phyloP scores from a whole-genome alignment of 2,797 vertebrate species.

The Brachymystax lenok region DNA sequence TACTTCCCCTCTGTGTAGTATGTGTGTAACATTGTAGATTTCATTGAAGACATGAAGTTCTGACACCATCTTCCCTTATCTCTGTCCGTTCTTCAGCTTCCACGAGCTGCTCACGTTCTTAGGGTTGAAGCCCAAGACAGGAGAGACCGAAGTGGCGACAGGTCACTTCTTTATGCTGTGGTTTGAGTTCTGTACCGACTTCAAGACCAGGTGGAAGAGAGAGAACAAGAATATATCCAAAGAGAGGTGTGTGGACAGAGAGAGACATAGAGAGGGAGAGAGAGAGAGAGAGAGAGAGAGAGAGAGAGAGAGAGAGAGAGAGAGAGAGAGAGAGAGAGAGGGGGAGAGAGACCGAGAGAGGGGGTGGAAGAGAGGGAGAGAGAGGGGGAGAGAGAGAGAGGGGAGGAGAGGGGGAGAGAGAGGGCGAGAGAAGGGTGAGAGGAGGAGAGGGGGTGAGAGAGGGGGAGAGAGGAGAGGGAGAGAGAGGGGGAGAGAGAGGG shows the following conservation, averaged over 20 bases:
- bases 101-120: conserved; percentile 86
- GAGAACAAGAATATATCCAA: conserved; percentile 94
- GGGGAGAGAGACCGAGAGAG: too few relatives aligned
- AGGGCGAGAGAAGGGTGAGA: too few relatives aligned
- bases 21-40: background rate
- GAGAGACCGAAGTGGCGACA: conserved; percentile 85
- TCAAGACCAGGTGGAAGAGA: conserved; percentile 92
- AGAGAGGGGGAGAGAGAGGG: too few relatives aligned
- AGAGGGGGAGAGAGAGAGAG: too few relatives aligned
- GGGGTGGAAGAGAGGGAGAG: too few relatives aligned
- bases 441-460: too few relatives aligned
- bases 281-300: too few relatives aligned
- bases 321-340: too few relatives aligned
- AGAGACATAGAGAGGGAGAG: too few relatives aligned
- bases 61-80: background rate
- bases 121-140: conserved; percentile 85
- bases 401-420: too few relatives aligned
- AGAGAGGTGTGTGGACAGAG: conserved; percentile 79
- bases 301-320: too few relatives aligned
- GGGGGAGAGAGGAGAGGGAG: too few relatives aligned
- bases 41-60: background rate
- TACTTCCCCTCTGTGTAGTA: background rate
- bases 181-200: conserved; percentile 96
- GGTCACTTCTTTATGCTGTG: conserved; percentile 89
- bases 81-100: conserved; percentile 75